phyloP scores from a whole-genome alignment of 1,140 invertebrate genomes.

The Acromyrmex charruanus region DNA sequence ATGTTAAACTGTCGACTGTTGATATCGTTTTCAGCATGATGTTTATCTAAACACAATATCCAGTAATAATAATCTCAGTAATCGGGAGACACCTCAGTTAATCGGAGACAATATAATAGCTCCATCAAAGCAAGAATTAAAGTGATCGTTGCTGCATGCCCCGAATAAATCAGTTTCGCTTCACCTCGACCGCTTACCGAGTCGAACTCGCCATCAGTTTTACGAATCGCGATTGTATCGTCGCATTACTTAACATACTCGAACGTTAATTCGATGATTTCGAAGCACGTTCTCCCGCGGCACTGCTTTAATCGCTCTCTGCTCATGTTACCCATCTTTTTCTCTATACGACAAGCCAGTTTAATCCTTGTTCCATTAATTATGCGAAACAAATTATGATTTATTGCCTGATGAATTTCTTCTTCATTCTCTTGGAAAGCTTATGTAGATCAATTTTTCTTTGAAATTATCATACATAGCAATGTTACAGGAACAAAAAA shows the following conservation, averaged over 20 bases:
- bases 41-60: not conserved
- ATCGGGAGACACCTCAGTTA: constrained; percentile 8
- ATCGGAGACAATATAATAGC: constrained; percentile 33
- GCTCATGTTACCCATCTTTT: not conserved
- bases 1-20: not conserved
- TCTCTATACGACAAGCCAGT: not conserved
- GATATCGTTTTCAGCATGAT: constrained; percentile 1
- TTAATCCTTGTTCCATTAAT: constrained; percentile 23
- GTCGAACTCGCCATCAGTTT: constrained; percentile 24
- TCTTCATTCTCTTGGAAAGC: not conserved
- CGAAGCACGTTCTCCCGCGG: constrained; percentile 7
- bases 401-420: not conserved
- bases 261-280: constrained; percentile 65
- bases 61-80: constrained; percentile 24
- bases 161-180: constrained; percentile 41
- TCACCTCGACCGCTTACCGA: not conserved
- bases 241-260: constrained; percentile 69
- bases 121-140: constrained; percentile 46
- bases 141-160: constrained; percentile 13
- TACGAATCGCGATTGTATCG: constrained; percentile 64
- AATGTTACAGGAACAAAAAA: not conserved
- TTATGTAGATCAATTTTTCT: not conserved
- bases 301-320: not conserved
- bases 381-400: constrained; percentile 25
- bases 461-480: no score